Conservation (phyloP, 2,888 invertebrate genomes). For the Cephus rjabovi region DNA sequence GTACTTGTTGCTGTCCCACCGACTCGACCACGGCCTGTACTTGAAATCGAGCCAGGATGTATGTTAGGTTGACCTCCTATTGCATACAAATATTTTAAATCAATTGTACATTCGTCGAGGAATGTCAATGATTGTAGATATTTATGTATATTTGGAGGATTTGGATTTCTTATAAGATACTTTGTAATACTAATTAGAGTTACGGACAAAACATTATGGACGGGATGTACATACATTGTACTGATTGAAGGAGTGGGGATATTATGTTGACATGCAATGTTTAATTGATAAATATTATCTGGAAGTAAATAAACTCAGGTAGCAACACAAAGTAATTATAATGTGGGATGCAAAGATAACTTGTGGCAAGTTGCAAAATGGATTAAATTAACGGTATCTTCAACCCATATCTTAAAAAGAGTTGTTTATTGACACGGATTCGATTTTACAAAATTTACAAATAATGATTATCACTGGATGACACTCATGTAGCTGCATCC, state of each 20-base stretch:
- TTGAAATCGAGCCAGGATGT: conserved; percentile 74
- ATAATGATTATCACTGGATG: conserved; percentile 34
- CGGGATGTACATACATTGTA: not conserved
- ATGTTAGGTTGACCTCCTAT: conserved; percentile 72
- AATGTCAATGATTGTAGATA: conserved; percentile 8
- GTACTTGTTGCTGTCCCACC: conserved; percentile 73
- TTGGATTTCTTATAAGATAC: not conserved
- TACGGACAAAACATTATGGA: not conserved
- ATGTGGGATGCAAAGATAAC: not conserved
- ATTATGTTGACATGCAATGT: not conserved
- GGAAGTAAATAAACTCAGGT: not conserved
- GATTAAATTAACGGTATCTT: not conserved
- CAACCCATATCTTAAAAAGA: conserved; percentile 27
- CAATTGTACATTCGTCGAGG: not conserved
- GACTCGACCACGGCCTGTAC: conserved; percentile 73
- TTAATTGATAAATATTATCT: not conserved
- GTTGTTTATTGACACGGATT: conserved; percentile 47
- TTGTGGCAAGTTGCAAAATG: not conserved
- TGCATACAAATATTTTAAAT: conserved; percentile 30
- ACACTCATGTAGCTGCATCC: not conserved
- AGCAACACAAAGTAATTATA: not conserved
- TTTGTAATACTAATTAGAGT: not conserved
- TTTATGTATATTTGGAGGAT: conserved; percentile 4
- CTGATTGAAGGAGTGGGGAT: not conserved
- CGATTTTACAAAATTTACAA: conserved; percentile 44